Evolutionary conservation across 37 sponge, comb jelly and placozoan genomes (phyloP).

Genomic region (Hexactinellida sp.): DNA sequence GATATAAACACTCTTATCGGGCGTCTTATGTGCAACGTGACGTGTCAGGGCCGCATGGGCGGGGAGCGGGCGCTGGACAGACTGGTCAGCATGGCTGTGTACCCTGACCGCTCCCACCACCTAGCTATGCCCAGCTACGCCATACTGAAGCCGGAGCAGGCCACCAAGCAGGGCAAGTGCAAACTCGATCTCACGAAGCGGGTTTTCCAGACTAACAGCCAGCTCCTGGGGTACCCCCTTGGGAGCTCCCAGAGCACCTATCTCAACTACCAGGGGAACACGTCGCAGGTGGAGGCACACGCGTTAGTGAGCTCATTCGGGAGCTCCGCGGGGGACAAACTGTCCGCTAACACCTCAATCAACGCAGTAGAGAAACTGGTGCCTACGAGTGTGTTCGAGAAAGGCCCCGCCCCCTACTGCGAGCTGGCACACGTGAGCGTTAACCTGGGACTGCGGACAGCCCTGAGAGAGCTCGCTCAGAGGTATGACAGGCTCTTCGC

Average conservation of each 20-base stretch:
- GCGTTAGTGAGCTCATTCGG: background rate
- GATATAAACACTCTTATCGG: background rate
- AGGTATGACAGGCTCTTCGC: background rate
- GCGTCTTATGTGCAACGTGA: background rate
- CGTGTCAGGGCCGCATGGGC: background rate
- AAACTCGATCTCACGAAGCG: background rate
- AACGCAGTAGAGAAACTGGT: background rate
- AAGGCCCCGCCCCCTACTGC: background rate
- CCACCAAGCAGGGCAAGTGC: background rate
- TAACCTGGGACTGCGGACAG: background rate
- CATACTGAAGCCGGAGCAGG: background rate
- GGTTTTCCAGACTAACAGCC: background rate
- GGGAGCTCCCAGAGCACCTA: background rate
- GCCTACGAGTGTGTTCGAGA: background rate
- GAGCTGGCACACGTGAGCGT: background rate
- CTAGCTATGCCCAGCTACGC: conserved; percentile 1
- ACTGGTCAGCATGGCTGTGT: background rate
- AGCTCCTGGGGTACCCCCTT: background rate
- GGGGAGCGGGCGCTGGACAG: background rate
- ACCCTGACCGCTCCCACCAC: background rate
- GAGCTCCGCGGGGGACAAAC: background rate
- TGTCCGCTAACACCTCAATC: background rate
- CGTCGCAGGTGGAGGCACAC: background rate
- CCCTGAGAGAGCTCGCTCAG: background rate
- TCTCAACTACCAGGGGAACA: background rate